Conservation (phyloP, 2,888 invertebrate genomes). For the Tupiocoris notatus region DNA sequence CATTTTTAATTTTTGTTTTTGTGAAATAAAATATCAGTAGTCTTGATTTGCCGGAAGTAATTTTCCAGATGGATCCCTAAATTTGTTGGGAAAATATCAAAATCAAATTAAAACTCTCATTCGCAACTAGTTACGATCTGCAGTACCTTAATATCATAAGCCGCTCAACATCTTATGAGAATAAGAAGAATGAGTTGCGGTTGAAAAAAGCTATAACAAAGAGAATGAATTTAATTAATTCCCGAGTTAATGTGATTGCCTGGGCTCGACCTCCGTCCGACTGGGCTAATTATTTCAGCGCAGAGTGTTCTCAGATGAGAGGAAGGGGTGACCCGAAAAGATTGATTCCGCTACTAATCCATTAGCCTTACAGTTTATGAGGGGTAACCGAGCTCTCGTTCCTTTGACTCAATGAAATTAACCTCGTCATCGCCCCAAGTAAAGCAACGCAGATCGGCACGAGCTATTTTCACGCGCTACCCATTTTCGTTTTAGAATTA, state of each 20-base stretch:
- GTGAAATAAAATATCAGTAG: too few species aligned
- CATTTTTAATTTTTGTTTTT: too few species aligned
- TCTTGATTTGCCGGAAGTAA: too few species aligned
- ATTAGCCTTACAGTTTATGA: neutral
- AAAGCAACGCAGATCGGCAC: too few species aligned
- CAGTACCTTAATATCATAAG: too few species aligned
- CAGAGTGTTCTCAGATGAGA: neutral
- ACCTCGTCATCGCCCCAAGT: neutral
- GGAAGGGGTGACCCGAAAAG: neutral
- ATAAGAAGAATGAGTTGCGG: neutral
- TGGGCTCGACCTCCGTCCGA: neutral
- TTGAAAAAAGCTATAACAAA: neutral
- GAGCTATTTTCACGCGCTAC: too few species aligned
- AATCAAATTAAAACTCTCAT: too few species aligned
- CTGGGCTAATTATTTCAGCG: constrained; percentile 4
- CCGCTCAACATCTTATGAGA: neutral
- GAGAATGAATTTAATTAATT: neutral
- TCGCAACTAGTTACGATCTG: too few species aligned
- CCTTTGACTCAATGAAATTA: neutral
- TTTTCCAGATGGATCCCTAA: too few species aligned
- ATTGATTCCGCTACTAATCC: constrained; percentile 8
- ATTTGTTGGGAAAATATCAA: too few species aligned
- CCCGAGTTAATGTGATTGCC: constrained; percentile 11
- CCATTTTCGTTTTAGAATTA: too few species aligned
- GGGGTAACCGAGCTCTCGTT: neutral